Conservation (phyloP, 2,113 vertebrate genomes). For the Scolopax mira region DNA sequence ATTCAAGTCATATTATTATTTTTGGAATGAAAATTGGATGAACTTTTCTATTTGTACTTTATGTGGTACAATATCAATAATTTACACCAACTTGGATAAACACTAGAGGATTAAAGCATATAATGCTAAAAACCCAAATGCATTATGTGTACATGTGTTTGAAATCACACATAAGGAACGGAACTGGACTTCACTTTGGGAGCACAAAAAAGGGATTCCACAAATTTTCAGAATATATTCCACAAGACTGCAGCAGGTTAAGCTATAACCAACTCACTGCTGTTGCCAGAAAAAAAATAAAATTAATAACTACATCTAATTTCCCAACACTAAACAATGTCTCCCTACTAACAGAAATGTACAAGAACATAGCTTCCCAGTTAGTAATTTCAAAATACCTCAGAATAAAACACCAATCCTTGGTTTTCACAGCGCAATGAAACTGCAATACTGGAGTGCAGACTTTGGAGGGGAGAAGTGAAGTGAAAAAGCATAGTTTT, state of each 20-base stretch:
- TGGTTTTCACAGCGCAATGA: neutral
- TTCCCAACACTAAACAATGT: neutral
- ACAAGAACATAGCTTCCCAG: neutral
- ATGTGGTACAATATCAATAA: neutral
- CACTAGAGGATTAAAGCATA: neutral
- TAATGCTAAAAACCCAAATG: neutral
- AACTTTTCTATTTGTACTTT: neutral
- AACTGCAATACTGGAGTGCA: neutral
- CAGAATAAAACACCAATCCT: neutral
- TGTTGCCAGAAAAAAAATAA: constrained; percentile 25
- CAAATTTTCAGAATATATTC: neutral
- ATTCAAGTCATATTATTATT: neutral
- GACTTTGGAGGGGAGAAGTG: neutral
- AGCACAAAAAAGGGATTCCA: neutral
- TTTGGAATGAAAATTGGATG: neutral
- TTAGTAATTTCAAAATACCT: constrained; percentile 26
- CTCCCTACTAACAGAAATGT: constrained; percentile 2
- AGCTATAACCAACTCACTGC: neutral
- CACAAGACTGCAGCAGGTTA: neutral
- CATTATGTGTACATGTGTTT: neutral
- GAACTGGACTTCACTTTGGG: neutral
- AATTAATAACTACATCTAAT: neutral
- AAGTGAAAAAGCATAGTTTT: neutral
- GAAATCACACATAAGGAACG: neutral
- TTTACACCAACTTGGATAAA: neutral